A percentile compares a stretch with the other conserved stretches of the same genome.
Evolutionary conservation across 2,113 vertebrate species (phyloP).

Genomic region (Brachionichthys hirsutus): DNA sequence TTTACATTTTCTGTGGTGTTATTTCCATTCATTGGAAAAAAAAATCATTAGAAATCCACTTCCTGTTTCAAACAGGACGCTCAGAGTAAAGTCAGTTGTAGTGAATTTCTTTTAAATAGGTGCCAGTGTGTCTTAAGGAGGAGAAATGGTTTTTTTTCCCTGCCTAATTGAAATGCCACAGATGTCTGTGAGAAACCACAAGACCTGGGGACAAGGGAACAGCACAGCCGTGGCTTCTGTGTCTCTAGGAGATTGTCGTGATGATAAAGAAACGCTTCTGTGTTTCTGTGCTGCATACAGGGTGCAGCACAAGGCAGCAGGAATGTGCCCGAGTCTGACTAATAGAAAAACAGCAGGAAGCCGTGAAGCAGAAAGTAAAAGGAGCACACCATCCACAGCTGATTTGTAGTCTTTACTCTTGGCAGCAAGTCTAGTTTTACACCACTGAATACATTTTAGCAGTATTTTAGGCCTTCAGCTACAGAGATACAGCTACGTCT

Average conservation of each 20-base stretch:
- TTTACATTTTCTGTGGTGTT: too few relatives aligned
- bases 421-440: slow-evolving; percentile 41
- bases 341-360: slow-evolving; percentile 25
- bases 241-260: slow-evolving; percentile 65
- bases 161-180: slow-evolving; percentile 71
- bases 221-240: slow-evolving; percentile 45
- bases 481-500: slow-evolving; percentile 23
- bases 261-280: slow-evolving; percentile 33
- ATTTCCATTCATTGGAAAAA: too few relatives aligned
- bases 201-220: slow-evolving; percentile 44
- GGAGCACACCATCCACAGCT: slow-evolving; percentile 6
- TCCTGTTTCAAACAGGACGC: slow-evolving; percentile 11
- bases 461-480: slow-evolving; percentile 36
- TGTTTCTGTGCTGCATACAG: slow-evolving; percentile 31
- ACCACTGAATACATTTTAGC: slow-evolving; percentile 34
- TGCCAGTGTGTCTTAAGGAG: slow-evolving; percentile 28
- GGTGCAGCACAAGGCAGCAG: slow-evolving; percentile 50
- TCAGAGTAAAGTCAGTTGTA: slow-evolving; percentile 3
- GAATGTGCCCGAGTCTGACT: slow-evolving; percentile 16
- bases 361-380: slow-evolving; percentile 14
- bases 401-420: slow-evolving; percentile 32
- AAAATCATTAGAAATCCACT: too few relatives aligned
- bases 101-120: background rate
- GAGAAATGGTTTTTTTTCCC: slow-evolving; percentile 40
- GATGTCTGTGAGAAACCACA: slow-evolving; percentile 59